Evolutionary conservation across 2,113 vertebrate genomes (phyloP), one percentile per base, ranked within the genome.

Genomic region (Cynopterus brachyotis): DNA sequence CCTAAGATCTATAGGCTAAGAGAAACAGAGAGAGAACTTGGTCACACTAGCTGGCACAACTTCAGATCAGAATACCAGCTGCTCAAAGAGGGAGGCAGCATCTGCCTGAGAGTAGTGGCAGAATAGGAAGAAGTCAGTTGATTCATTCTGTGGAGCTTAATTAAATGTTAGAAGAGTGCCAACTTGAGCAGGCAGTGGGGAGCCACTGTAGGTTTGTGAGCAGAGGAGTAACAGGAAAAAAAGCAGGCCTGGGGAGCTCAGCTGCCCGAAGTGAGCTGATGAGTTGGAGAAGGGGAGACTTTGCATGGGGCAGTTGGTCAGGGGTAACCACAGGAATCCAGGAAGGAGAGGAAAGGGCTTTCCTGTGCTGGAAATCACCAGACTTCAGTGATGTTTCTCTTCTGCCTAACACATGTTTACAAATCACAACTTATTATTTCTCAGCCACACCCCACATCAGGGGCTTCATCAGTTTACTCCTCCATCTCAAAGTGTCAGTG

Each of bases 181-280:
- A 32, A 55, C 75, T 90, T 79, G 67, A 94, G 35, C 17, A 82
- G 78, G 59, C 70, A 40, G 22, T 81, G 50, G 87, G 91, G 76
- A 92, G 81, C 84, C 84, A 69, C 75, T 12, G 9, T 90, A 97
- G 89, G 78, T 57, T 40, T 47, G 22, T 72, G 82, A 89, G 59
- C 85, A 76, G 55, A 79, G 28, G 69, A n/a, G 57, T 57, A 53
- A 35, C 67, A 55, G 75, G 45, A 62, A 32, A 50, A 50, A 86
- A 40, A 57, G 37, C 69, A 78, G 32, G 9, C 26, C 53, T 53
- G 35, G 47, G 42, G 40, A 82, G 80, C 70, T 45, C n/a, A 15
- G 40, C 69, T 35, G 78, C 59, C 28, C n/a, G 3, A 59, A 40
- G 55, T 7, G 47, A 86, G 85, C 60, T 40, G 45, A 50, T 88